Percentiles rank a stretch among this genome's conserved stretches.
Evolutionary conservation across 1,140 invertebrate species (phyloP).

Genomic region (Caenorhabditis elegans): WBcel235 BX284604.4:5090501-5091000

Average conservation of each 20-base stretch:
- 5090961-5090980: neutral
- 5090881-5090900: constrained; percentile 9
- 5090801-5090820: constrained; percentile 4
- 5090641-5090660: constrained; percentile 33
- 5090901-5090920: neutral
- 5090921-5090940: constrained; percentile 3
- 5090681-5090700: constrained; percentile 30
- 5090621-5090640: constrained; percentile 35
- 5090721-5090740: neutral
- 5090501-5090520: neutral
- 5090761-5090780: constrained; percentile 1
- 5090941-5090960: constrained; percentile 14
- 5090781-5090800: neutral
- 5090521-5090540: neutral
- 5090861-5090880: no score
- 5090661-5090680: neutral
- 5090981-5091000: neutral
- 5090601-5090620: neutral
- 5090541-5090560: neutral
- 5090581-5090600: neutral
- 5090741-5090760: neutral
- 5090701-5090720: neutral
- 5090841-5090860: neutral
- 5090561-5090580: neutral
- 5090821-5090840: constrained; percentile 36